Conservation (phyloP, 1,140 invertebrate genomes). For the Euura lappo region DNA sequence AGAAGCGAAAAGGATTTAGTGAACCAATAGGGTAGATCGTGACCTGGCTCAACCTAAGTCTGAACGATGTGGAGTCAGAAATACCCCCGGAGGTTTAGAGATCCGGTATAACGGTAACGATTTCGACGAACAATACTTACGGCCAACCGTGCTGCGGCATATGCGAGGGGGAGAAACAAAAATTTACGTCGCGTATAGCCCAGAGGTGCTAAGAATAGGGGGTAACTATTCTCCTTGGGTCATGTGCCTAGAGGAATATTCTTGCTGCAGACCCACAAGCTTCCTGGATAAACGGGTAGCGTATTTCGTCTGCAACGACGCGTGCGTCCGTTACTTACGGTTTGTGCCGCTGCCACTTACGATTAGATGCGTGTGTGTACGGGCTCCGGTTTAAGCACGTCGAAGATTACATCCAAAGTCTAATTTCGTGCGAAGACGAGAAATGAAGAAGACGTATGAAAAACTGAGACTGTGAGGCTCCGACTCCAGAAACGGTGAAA, state of each 20-base stretch:
- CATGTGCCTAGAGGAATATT: neutral
- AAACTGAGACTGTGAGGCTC: no score
- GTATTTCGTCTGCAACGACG: slow-evolving; percentile 6
- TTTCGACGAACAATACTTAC: neutral
- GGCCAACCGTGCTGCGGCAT: neutral
- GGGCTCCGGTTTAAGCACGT: no score
- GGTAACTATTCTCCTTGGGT: neutral
- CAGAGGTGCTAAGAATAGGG: slow-evolving; percentile 1
- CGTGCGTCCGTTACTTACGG: neutral
- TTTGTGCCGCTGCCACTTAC: neutral
- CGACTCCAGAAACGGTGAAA: neutral
- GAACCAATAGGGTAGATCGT: neutral
- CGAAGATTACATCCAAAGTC: neutral
- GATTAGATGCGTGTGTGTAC: neutral
- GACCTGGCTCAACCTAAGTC: neutral
- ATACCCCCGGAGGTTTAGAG: neutral
- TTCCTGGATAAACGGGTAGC: neutral
- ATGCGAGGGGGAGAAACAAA: neutral
- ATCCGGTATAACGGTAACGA: neutral
- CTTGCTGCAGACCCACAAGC: neutral
- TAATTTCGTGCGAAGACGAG: neutral
- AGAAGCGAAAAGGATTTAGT: no score
- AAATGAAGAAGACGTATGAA: neutral
- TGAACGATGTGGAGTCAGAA: neutral
- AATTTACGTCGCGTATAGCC: neutral